Conservation (phyloP, 1,140 invertebrate genomes). For the Scaptomyza pallida region DNA sequence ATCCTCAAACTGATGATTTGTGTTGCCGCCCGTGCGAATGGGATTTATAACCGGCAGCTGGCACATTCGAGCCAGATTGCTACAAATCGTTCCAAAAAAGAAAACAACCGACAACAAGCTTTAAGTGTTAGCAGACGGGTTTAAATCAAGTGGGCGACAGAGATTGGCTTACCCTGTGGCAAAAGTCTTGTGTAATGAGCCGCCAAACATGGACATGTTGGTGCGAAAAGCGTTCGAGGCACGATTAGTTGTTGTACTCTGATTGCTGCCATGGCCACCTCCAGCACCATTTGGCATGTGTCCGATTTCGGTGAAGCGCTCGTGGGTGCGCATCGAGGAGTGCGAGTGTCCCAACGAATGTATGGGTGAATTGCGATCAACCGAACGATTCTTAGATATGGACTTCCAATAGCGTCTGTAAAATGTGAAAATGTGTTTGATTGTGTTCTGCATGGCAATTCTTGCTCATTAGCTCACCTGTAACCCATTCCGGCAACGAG, state of each 20-base stretch:
- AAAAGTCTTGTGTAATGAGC: conserved; percentile 86
- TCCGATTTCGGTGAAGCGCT: conserved; percentile 79
- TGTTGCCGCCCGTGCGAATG: conserved; percentile 63
- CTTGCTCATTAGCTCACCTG: conserved; percentile 84
- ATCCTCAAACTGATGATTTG: conserved; percentile 87
- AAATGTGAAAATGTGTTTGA: conserved; percentile 1
- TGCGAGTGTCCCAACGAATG: conserved; percentile 79
- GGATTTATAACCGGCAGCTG: conserved; percentile 84
- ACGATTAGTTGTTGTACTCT: conserved; percentile 74
- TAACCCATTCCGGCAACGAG: conserved; percentile 88
- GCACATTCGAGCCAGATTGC: conserved; percentile 84
- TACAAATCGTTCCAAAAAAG: conserved; percentile 32
- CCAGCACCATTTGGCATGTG: conserved; percentile 55
- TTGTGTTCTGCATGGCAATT: background rate
- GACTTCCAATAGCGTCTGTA: conserved; percentile 88
- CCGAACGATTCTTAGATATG: conserved; percentile 88
- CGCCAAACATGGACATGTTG: conserved; percentile 86
- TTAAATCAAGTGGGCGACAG: conserved; percentile 10
- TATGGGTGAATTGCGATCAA: conserved; percentile 84
- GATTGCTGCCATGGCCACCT: conserved; percentile 41
- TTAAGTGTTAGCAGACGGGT: conserved; percentile 59
- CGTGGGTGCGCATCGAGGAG: conserved; percentile 81
- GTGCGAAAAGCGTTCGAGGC: conserved; percentile 77
- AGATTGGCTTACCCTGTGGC: conserved; percentile 85
- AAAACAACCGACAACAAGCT: background rate